Conservation (phyloP, 2,888 invertebrate species). For the Campoletis raptor region DNA sequence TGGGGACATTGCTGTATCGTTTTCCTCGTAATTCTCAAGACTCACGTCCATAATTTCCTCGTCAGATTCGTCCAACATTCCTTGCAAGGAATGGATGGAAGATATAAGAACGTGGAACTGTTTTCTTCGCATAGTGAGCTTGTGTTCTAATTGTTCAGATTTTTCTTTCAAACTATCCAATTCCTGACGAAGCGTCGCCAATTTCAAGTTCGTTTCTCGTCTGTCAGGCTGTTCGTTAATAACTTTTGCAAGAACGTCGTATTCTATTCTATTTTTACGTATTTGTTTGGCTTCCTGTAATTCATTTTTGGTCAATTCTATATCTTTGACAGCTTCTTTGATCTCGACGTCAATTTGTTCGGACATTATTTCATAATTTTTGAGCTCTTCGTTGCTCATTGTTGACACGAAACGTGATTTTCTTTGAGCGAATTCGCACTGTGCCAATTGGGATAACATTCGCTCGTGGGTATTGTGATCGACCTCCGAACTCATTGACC, state of each 20-base stretch:
- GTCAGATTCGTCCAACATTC: slow-evolving; percentile 91
- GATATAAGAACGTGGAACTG: slow-evolving; percentile 96
- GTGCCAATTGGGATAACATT: slow-evolving; percentile 92
- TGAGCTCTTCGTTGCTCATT: slow-evolving; percentile 94
- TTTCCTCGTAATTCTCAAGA: slow-evolving; percentile 84
- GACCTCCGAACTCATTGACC: slow-evolving; percentile 89
- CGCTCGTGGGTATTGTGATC: slow-evolving; percentile 88
- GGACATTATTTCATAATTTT: slow-evolving; percentile 92
- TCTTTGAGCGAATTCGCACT: slow-evolving; percentile 94
- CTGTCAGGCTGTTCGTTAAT: slow-evolving; percentile 96
- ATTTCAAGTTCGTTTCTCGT: slow-evolving; percentile 90
- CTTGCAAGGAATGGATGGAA: slow-evolving; percentile 94
- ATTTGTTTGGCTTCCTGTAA: slow-evolving; percentile 93
- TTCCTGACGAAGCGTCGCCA: slow-evolving; percentile 91
- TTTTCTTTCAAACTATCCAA: slow-evolving; percentile 89
- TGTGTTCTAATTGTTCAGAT: slow-evolving; percentile 90
- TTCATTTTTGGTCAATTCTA: slow-evolving; percentile 93
- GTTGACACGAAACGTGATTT: slow-evolving; percentile 92
- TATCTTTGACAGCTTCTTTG: slow-evolving; percentile 91
- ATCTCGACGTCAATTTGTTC: slow-evolving; percentile 92
- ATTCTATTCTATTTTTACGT: slow-evolving; percentile 96
- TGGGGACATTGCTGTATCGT: slow-evolving; percentile 74
- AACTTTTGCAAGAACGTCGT: slow-evolving; percentile 96
- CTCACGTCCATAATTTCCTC: slow-evolving; percentile 87
- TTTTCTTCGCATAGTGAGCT: slow-evolving; percentile 93